These are phyloP conservation scores for Rhineura floridana DNA, from an alignment of 2,113 vertebrate species.

Conservation along the genomic window DNA sequence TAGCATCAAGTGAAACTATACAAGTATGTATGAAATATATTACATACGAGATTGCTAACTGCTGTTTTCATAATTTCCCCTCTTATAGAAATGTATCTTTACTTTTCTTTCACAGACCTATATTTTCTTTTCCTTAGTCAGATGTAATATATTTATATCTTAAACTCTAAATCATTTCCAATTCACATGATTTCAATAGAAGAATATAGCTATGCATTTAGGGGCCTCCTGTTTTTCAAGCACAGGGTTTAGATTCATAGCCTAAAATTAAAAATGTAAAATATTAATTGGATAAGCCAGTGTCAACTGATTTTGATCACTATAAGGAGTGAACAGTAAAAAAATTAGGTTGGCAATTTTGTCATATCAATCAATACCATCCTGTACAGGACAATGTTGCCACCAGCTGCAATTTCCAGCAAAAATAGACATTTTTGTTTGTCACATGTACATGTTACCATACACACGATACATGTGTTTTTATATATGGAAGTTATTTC, in stretches of 20 bases:
- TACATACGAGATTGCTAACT: accelerated
- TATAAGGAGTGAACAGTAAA: not conserved
- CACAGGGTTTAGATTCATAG: not conserved
- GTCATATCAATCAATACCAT: not conserved
- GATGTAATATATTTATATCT: not conserved
- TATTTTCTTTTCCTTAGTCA: not conserved
- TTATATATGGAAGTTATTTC: not conserved
- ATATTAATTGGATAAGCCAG: not conserved
- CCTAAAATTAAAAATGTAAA: not conserved
- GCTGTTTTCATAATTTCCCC: slow-evolving; percentile 9
- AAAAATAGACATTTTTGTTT: not conserved
- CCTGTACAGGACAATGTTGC: not conserved
- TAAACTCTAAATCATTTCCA: not conserved
- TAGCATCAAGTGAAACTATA: not conserved
- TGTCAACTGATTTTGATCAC: not conserved
- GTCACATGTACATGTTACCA: no score
- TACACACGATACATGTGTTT: not conserved
- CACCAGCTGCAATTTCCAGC: not conserved
- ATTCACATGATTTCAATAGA: not conserved
- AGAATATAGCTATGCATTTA: not conserved
- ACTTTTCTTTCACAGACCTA: not conserved
- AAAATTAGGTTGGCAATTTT: not conserved
- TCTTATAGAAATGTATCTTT: not conserved
- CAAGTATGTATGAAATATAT: slow-evolving; percentile 11
- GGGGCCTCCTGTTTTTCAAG: no score